These are phyloP conservation scores for Pteropus alecto DNA, from an alignment of 2,113 vertebrate genomes.

Conservation along the genomic window DNA sequence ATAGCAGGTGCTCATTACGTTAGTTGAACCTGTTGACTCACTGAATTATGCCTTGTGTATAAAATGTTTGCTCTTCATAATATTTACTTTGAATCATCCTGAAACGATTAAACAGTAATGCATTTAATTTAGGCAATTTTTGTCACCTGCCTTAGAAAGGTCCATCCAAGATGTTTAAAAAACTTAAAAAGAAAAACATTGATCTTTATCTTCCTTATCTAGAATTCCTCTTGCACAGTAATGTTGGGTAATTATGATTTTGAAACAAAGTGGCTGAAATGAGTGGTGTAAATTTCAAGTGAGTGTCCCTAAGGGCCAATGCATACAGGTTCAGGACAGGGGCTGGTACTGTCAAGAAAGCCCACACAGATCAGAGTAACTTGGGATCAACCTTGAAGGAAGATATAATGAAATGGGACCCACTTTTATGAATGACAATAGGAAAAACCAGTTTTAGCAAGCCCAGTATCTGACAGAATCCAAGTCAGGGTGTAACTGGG, in stretches of 20 bases:
- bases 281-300: not conserved
- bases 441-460: not conserved
- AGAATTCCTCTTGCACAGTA: not conserved
- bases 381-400: not conserved
- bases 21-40: not conserved
- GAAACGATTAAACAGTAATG: not conserved
- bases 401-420: not conserved
- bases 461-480: not conserved
- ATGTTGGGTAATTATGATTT: not conserved
- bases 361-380: not conserved
- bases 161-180: not conserved
- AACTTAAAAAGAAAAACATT: not conserved
- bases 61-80: not conserved
- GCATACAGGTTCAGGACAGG: not conserved
- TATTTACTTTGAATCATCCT: not conserved
- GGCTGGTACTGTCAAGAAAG: not conserved
- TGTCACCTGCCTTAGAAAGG: not conserved
- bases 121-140: not conserved
- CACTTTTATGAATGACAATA: not conserved
- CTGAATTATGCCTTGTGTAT: not conserved
- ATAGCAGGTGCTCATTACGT: not conserved
- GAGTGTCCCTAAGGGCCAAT: not conserved
- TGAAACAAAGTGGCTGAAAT: conserved; percentile 9
- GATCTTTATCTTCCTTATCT: conserved; percentile 2
- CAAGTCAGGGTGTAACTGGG: not conserved